These are phyloP conservation scores for Thryonomys swinderianus DNA, from an alignment of 2,113 vertebrate species.

Conservation along the genomic window DNA sequence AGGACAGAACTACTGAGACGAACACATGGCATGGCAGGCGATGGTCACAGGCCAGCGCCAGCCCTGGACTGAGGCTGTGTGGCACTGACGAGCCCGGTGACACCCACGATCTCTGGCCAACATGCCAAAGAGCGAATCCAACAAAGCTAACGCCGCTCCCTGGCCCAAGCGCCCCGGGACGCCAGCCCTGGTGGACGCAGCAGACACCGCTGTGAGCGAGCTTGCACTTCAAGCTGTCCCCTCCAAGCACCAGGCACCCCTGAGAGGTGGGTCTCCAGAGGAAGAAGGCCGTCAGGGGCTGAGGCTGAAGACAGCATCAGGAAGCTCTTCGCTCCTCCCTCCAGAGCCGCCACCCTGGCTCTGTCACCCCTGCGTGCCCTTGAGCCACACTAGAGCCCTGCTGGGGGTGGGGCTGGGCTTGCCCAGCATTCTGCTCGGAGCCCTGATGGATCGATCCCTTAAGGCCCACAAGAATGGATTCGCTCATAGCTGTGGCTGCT, in stretches of 20 bases:
- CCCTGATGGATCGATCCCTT: background rate
- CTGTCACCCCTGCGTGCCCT: background rate
- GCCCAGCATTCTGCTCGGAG: background rate
- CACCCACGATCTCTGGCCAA: background rate
- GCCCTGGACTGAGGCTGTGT: background rate
- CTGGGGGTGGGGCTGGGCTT: background rate
- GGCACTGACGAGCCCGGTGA: background rate
- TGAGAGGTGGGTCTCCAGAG: background rate
- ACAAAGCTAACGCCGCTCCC: background rate
- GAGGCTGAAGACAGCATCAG: background rate
- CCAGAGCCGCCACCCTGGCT: background rate
- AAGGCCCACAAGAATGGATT: slow-evolving; percentile 45
- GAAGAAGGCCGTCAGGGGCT: background rate
- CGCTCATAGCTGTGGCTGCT: background rate
- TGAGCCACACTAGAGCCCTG: background rate
- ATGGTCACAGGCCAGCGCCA: background rate
- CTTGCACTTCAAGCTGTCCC: no score
- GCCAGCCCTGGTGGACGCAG: background rate
- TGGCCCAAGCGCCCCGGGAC: background rate
- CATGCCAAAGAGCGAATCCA: background rate
- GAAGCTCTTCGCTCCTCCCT: background rate
- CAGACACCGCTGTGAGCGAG: background rate
- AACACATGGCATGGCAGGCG: background rate
- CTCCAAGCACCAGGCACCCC: no score
- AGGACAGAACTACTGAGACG: background rate